Evolutionary conservation across 2,888 invertebrate species (phyloP).

Genomic region (Pseudoips prasinana): DNA sequence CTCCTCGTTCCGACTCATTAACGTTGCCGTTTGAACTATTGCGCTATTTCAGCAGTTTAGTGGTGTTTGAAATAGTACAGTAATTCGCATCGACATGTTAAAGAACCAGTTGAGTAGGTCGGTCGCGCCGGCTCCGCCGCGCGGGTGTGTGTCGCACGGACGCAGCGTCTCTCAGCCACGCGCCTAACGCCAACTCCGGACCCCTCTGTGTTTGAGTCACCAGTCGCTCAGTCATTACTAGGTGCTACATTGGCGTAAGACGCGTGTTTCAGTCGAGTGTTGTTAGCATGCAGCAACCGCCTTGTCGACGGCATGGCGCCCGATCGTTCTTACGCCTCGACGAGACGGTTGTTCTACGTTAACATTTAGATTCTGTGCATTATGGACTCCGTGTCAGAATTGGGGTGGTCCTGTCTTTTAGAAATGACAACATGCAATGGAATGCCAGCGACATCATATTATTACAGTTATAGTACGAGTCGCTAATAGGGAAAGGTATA

Average conservation of each 20-base stretch:
- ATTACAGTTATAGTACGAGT: conserved; percentile 67
- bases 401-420: conserved; percentile 57
- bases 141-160: conserved; percentile 69
- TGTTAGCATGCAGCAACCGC: conserved; percentile 65
- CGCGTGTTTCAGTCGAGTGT: conserved; percentile 55
- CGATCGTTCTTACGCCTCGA: conserved; percentile 36
- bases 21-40: conserved; percentile 30
- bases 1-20: conserved; percentile 41
- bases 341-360: conserved; percentile 54
- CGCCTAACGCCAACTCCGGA: conserved; percentile 52
- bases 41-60: conserved; percentile 18
- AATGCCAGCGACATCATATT: conserved; percentile 68
- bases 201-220: conserved; percentile 8
- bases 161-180: conserved; percentile 46
- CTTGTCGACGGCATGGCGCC: conserved; percentile 52
- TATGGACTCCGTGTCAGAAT: conserved; percentile 62
- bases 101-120: conserved; percentile 52
- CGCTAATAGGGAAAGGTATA: conserved; percentile 81
- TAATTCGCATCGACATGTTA: conserved; percentile 35
- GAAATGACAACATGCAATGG: conserved; percentile 75
- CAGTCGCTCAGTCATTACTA: conserved; percentile 9
- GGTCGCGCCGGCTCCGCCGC: conserved; percentile 78
- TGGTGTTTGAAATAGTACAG: conserved; percentile 23
- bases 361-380: conserved; percentile 61
- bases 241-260: conserved; percentile 44